phyloP scores from a whole-genome alignment of 2,888 invertebrate genomes.

The Erebia ligea region DNA sequence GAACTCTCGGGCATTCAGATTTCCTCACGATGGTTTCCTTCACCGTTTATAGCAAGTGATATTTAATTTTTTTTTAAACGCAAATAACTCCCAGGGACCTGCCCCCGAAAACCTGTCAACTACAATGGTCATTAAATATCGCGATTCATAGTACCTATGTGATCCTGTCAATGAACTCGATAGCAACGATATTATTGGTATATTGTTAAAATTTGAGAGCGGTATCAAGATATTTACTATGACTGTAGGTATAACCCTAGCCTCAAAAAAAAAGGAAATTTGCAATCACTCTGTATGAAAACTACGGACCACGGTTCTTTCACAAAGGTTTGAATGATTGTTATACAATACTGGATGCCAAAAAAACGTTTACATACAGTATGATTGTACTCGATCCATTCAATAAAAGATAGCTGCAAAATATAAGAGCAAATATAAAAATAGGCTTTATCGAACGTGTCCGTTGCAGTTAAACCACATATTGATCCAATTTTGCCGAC shows the following conservation, averaged over 20 bases:
- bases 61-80: too few relatives aligned
- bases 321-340: conserved; percentile 10
- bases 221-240: neutral
- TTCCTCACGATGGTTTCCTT: too few relatives aligned
- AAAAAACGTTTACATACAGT: conserved; percentile 16
- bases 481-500: conserved; percentile 27
- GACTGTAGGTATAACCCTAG: neutral
- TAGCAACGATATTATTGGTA: neutral
- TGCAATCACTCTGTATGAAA: neutral
- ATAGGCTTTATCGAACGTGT: conserved; percentile 31
- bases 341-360: neutral
- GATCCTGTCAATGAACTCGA: neutral
- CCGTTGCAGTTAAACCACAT: conserved; percentile 31
- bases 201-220: neutral
- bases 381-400: conserved; percentile 21
- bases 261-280: neutral
- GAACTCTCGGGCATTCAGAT: too few relatives aligned
- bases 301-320: neutral
- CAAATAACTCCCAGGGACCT: too few relatives aligned
- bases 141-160: too few relatives aligned
- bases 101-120: too few relatives aligned
- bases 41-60: too few relatives aligned
- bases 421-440: conserved; percentile 27
- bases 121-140: too few relatives aligned
- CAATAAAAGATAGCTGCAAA: conserved; percentile 24